These are phyloP conservation scores for Chlorops oryzae DNA, from an alignment of 1,140 invertebrate genomes.

Conservation along the genomic window DNA sequence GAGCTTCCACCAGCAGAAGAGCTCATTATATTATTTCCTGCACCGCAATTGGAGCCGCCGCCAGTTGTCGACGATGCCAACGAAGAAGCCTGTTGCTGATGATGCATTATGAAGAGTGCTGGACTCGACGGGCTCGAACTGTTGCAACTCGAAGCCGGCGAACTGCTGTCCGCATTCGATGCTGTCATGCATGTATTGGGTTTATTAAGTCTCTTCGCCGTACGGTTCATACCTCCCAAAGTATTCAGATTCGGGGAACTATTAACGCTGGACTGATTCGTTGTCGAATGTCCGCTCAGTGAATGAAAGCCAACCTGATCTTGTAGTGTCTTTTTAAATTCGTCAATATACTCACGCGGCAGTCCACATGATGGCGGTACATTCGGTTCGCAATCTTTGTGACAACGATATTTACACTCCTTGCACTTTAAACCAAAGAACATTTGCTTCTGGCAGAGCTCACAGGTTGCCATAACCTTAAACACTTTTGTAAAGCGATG, in stretches of 20 bases:
- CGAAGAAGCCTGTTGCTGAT: slow-evolving; percentile 44
- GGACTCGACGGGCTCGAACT: slow-evolving; percentile 94
- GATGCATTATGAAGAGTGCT: slow-evolving; percentile 60
- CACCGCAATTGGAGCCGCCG: neutral
- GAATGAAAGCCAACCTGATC: slow-evolving; percentile 54
- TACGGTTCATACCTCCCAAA: slow-evolving; percentile 18
- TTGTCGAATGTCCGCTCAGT: slow-evolving; percentile 15
- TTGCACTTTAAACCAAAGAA: slow-evolving; percentile 86
- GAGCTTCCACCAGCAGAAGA: slow-evolving; percentile 19
- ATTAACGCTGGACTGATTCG: slow-evolving; percentile 22
- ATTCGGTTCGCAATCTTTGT: slow-evolving; percentile 79
- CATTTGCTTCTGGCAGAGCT: slow-evolving; percentile 87
- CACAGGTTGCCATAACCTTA: slow-evolving; percentile 84
- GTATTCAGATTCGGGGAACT: slow-evolving; percentile 47
- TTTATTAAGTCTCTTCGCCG: slow-evolving; percentile 12
- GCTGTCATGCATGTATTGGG: slow-evolving; percentile 17
- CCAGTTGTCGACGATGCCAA: slow-evolving; percentile 15
- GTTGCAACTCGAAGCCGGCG: slow-evolving; percentile 92
- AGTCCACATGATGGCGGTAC: slow-evolving; percentile 88
- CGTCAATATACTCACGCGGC: slow-evolving; percentile 73
- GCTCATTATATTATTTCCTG: slow-evolving; percentile 14
- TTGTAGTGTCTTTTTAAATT: slow-evolving; percentile 63
- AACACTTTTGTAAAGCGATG: slow-evolving; percentile 86
- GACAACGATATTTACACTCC: slow-evolving; percentile 92
- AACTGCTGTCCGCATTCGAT: slow-evolving; percentile 70